Evolutionary conservation across 2,888 invertebrate genomes (phyloP).

Genomic region (Cheilosia urbana): DNA sequence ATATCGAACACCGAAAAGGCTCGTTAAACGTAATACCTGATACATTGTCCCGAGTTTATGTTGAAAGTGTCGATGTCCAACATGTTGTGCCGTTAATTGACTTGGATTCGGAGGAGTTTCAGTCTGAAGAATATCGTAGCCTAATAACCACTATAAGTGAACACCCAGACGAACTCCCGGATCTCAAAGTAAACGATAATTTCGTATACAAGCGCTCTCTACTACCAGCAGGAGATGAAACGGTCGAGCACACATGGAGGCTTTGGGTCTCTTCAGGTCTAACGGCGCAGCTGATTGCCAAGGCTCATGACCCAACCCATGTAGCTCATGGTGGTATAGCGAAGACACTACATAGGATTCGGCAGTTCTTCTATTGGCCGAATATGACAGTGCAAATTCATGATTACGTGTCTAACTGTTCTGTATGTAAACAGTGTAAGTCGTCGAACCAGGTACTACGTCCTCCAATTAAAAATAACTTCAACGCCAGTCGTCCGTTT

Average conservation of each 20-base stretch:
- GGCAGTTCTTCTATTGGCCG: slow-evolving; percentile 14
- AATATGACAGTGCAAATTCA: slow-evolving; percentile 17
- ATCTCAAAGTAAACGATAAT: background rate
- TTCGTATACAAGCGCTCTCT: no score
- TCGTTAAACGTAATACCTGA: background rate
- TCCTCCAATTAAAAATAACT: background rate
- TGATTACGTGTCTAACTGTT: no score
- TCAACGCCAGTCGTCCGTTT: background rate
- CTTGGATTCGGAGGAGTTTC: slow-evolving; percentile 2
- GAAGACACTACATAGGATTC: no score
- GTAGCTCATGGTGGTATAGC: no score
- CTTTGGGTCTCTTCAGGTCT: no score
- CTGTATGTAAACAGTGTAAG: background rate
- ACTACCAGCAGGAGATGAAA: no score
- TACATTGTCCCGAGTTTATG: background rate
- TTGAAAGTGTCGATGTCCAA: slow-evolving; percentile 3
- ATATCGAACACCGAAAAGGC: slow-evolving; percentile 76
- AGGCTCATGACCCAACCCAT: no score
- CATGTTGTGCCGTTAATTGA: slow-evolving; percentile 12
- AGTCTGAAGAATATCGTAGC: background rate
- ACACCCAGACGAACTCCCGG: slow-evolving; percentile 3
- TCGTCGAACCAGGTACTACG: background rate
- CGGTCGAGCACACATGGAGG: no score
- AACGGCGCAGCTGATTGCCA: no score
- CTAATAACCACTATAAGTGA: background rate